Evolutionary conservation across 2,888 invertebrate genomes (phyloP).

Genomic region (Meiosimyza decipiens): DNA sequence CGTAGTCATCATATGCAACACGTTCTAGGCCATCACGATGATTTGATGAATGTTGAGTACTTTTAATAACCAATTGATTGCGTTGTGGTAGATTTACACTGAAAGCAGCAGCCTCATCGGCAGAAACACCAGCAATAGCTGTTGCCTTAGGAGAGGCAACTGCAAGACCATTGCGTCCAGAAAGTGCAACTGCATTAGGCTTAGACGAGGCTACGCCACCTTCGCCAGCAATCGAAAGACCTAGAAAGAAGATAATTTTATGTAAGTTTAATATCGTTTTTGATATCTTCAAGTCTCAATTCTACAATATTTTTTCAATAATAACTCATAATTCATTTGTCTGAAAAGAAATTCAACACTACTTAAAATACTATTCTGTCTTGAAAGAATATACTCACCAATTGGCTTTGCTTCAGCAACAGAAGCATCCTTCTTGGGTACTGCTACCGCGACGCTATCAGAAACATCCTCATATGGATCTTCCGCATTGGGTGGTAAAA

Average conservation of each 20-base stretch:
- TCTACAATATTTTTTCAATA: no score
- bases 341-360: no score
- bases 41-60: slow-evolving; percentile 34
- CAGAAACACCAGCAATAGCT: slow-evolving; percentile 77
- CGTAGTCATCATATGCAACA: slow-evolving; percentile 53
- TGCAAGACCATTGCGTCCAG: slow-evolving; percentile 77
- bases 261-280: neutral
- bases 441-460: slow-evolving; percentile 67
- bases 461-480: slow-evolving; percentile 64
- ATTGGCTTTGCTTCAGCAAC: slow-evolving; percentile 83
- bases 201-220: slow-evolving; percentile 79
- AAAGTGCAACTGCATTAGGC: slow-evolving; percentile 78
- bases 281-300: no score
- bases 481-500: slow-evolving; percentile 58
- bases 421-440: slow-evolving; percentile 72
- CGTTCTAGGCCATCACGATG: slow-evolving; percentile 16
- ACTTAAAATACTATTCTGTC: no score
- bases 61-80: slow-evolving; percentile 60
- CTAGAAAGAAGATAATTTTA: slow-evolving; percentile 63
- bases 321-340: no score
- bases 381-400: no score
- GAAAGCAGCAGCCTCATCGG: slow-evolving; percentile 63
- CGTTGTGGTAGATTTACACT: slow-evolving; percentile 60
- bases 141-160: slow-evolving; percentile 78
- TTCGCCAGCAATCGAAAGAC: slow-evolving; percentile 73